Conservation (phyloP, 2,113 vertebrate genomes). For the Oxyura jamaicensis region DNA sequence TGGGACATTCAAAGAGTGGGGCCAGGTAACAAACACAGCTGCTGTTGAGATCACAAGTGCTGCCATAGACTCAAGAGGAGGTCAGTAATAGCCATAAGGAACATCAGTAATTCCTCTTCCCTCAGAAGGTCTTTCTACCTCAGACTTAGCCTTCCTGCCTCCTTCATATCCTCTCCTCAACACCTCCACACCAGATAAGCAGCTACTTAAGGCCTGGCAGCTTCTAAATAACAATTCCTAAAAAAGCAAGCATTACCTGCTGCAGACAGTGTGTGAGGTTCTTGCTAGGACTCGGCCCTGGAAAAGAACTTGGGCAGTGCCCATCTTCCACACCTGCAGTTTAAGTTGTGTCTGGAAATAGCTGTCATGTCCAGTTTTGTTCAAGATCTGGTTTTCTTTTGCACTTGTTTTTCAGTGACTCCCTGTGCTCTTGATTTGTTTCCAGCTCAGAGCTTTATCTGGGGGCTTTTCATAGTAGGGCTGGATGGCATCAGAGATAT, state of each 20-base stretch:
- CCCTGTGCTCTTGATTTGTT: neutral
- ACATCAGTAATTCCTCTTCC: neutral
- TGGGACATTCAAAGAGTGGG: neutral
- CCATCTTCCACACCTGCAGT: neutral
- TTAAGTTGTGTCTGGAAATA: neutral
- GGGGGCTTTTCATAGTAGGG: neutral
- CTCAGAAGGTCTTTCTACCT: neutral
- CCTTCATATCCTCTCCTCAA: neutral
- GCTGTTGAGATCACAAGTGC: neutral
- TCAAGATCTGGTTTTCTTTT: neutral
- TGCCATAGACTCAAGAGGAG: neutral
- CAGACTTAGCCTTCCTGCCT: neutral
- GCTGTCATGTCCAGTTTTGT: neutral
- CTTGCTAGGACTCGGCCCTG: neutral
- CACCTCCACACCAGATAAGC: neutral
- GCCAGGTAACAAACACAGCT: neutral
- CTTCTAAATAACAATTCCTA: neutral
- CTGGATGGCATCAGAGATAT: neutral
- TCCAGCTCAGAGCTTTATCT: neutral
- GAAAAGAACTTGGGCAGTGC: neutral
- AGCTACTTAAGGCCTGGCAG: neutral
- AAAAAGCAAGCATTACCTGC: neutral
- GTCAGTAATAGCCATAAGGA: rapidly evolving
- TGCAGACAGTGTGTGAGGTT: neutral
- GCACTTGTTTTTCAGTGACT: neutral